These are phyloP conservation scores for Achlya flavicornis DNA, from an alignment of 2,888 invertebrate species.

Conservation along the genomic window DNA sequence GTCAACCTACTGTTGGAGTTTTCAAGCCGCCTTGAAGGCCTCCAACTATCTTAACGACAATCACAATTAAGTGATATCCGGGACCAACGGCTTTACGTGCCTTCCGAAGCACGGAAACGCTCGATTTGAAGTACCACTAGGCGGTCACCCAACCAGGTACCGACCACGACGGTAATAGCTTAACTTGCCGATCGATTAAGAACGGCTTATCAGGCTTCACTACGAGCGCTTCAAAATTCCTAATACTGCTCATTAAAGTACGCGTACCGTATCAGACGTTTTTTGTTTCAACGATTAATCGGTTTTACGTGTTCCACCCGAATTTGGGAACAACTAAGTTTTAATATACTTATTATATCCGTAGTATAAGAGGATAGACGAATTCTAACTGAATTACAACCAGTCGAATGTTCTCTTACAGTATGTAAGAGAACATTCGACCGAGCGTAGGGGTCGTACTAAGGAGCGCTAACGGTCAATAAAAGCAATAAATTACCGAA, in stretches of 20 bases:
- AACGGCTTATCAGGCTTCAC: too few relatives aligned
- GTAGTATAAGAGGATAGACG: neutral
- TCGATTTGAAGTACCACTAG: too few relatives aligned
- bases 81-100: too few relatives aligned
- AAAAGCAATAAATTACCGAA: slow-evolving; percentile 52
- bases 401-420: slow-evolving; percentile 46
- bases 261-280: neutral
- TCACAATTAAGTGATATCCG: too few relatives aligned
- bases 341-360: neutral
- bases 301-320: neutral
- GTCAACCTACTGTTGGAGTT: too few relatives aligned
- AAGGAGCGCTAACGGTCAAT: slow-evolving; percentile 55
- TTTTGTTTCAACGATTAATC: neutral
- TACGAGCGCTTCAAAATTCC: too few relatives aligned
- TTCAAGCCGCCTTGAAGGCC: too few relatives aligned
- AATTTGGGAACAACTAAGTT: slow-evolving; percentile 1
- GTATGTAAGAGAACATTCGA: slow-evolving; percentile 34
- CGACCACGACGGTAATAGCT: too few relatives aligned
- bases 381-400: slow-evolving; percentile 38
- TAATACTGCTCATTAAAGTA: neutral
- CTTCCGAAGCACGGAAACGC: too few relatives aligned
- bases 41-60: too few relatives aligned
- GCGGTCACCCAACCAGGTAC: too few relatives aligned
- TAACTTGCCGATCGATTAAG: too few relatives aligned
- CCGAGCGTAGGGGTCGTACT: slow-evolving; percentile 37